Conservation (phyloP, 2,888 invertebrate genomes). For the Tenthredo distinguenda region DNA sequence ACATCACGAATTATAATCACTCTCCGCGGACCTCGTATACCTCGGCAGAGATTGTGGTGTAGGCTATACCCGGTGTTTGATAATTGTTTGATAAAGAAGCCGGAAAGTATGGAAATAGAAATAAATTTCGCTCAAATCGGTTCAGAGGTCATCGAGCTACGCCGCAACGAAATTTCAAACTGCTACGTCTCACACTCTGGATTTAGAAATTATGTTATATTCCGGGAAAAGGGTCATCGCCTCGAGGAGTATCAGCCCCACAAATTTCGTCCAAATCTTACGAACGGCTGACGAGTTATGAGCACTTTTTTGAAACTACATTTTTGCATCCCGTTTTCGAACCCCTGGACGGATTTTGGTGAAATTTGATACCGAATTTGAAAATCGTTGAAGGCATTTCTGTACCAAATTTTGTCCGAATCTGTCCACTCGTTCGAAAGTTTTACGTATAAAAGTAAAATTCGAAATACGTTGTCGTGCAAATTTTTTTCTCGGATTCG, state of each 20-base stretch:
- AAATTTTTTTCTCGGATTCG: background rate
- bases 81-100: background rate
- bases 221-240: background rate
- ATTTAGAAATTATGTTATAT: background rate
- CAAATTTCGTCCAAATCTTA: background rate
- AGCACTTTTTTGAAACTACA: background rate
- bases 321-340: background rate
- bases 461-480: background rate
- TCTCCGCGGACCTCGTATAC: too few relatives aligned
- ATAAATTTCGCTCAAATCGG: too few relatives aligned
- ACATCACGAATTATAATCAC: background rate
- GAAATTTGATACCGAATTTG: background rate
- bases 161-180: background rate
- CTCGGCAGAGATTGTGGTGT: background rate
- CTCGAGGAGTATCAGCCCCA: background rate
- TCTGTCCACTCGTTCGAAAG: background rate
- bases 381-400: background rate
- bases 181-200: background rate
- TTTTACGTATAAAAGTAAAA: background rate
- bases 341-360: background rate
- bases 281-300: too few relatives aligned
- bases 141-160: too few relatives aligned
- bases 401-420: background rate
- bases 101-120: background rate
- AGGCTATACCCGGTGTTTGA: background rate